A percentile compares a stretch with the other conserved stretches of the same genome.
Conservation (phyloP, 2,888 invertebrate genomes). For the Eupithecia insigniata region DNA sequence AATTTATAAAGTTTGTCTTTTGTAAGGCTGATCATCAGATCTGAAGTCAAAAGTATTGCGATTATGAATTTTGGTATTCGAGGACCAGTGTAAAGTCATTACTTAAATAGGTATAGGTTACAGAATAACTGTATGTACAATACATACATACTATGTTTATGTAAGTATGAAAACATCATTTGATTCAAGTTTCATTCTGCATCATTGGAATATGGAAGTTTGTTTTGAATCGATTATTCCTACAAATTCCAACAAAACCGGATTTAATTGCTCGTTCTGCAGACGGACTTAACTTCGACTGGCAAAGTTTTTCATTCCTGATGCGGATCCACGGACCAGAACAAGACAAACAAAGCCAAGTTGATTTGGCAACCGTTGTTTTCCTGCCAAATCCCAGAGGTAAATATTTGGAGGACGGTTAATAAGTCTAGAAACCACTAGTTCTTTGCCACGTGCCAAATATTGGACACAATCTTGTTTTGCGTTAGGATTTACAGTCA, state of each 20-base stretch:
- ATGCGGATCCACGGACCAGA: constrained; percentile 39
- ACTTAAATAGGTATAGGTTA: background rate
- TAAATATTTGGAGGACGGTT: constrained; percentile 35
- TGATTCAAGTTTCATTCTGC: background rate
- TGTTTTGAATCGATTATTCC: constrained; percentile 8
- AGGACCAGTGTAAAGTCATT: background rate
- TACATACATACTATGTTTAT: too few relatives aligned
- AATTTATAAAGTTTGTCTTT: constrained; percentile 21
- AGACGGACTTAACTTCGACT: constrained; percentile 17
- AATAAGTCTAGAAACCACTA: constrained; percentile 27
- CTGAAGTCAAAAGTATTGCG: background rate
- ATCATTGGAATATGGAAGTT: background rate
- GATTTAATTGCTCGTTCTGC: constrained; percentile 13
- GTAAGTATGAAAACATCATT: background rate
- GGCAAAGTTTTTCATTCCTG: constrained; percentile 35
- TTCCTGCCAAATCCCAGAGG: constrained; percentile 33
- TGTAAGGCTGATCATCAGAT: background rate
- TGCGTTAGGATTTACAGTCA: constrained; percentile 18
- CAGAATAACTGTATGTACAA: background rate
- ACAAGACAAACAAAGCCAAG: constrained; percentile 42
- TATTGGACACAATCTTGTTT: constrained; percentile 31
- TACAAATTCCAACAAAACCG: constrained; percentile 8
- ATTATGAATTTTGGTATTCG: background rate
- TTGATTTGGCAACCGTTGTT: constrained; percentile 44
- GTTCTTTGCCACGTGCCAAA: constrained; percentile 29